These are phyloP conservation scores for Pseudomyrmex concolor DNA, from an alignment of 1,140 invertebrate species.

Conservation along the genomic window DNA sequence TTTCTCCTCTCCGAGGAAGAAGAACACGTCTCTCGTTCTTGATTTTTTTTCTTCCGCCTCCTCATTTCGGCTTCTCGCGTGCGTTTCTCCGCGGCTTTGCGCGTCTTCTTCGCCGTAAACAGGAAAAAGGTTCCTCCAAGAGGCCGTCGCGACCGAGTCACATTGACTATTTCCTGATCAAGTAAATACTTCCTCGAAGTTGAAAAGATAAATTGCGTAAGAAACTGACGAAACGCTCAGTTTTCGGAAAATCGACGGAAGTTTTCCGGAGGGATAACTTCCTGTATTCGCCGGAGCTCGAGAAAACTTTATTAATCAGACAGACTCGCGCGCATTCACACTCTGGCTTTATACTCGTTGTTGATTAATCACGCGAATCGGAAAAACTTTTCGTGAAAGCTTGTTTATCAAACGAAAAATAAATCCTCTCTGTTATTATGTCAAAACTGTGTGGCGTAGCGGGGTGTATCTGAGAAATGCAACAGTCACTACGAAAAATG, in stretches of 20 bases:
- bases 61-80: neutral
- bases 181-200: conserved; percentile 2
- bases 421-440: neutral
- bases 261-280: neutral
- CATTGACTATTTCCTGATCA: neutral
- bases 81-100: neutral
- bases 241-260: conserved; percentile 5
- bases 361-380: conserved; percentile 30
- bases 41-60: neutral
- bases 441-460: too few species aligned
- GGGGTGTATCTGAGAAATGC: too few species aligned
- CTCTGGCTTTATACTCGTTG: neutral
- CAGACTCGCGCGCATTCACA: neutral
- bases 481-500: too few species aligned
- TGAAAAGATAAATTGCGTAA: neutral
- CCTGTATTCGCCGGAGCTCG: too few species aligned
- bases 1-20: neutral
- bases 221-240: neutral
- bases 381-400: conserved; percentile 13
- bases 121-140: neutral
- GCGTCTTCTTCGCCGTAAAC: neutral
- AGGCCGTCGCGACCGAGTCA: neutral
- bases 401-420: neutral
- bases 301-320: conserved; percentile 29
- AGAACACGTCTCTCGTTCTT: neutral